A percentile compares a stretch with the other conserved stretches of the same genome.
phyloP scores from a whole-genome alignment of 1,140 invertebrate species.

The Heterodera schachtii region DNA sequence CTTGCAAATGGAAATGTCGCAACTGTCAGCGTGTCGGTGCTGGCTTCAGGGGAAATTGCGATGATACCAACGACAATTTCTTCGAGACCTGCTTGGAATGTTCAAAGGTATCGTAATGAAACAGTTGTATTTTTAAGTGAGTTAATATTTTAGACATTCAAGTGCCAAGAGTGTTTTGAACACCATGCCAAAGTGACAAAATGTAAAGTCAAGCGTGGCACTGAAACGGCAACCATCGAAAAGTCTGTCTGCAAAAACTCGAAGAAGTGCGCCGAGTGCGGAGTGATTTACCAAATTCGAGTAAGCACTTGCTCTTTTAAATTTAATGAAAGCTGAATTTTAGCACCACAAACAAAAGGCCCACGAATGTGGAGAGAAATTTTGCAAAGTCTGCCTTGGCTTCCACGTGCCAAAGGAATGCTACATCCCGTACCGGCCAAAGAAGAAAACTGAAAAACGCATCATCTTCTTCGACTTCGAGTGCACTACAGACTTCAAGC shows the following conservation, averaged over 20 bases:
- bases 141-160: not conserved
- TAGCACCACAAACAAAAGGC: too few relatives aligned
- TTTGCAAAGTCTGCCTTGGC: too few relatives aligned
- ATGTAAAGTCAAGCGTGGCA: not conserved
- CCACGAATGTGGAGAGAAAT: too few relatives aligned
- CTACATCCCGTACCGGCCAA: too few relatives aligned
- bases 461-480: too few relatives aligned
- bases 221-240: not conserved
- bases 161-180: not conserved
- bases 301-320: not conserved
- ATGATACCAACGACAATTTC: not conserved
- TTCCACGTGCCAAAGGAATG: too few relatives aligned
- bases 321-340: not conserved
- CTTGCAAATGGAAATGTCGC: not conserved
- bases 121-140: too few relatives aligned
- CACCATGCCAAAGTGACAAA: not conserved
- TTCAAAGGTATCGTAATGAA: not conserved
- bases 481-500: too few relatives aligned
- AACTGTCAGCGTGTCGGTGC: not conserved
- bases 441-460: too few relatives aligned
- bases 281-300: not conserved
- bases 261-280: not conserved
- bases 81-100: not conserved
- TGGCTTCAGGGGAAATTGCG: not conserved
- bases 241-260: not conserved